These are phyloP conservation scores for Rhingia campestris DNA, from an alignment of 2,888 invertebrate species.

Conservation along the genomic window DNA sequence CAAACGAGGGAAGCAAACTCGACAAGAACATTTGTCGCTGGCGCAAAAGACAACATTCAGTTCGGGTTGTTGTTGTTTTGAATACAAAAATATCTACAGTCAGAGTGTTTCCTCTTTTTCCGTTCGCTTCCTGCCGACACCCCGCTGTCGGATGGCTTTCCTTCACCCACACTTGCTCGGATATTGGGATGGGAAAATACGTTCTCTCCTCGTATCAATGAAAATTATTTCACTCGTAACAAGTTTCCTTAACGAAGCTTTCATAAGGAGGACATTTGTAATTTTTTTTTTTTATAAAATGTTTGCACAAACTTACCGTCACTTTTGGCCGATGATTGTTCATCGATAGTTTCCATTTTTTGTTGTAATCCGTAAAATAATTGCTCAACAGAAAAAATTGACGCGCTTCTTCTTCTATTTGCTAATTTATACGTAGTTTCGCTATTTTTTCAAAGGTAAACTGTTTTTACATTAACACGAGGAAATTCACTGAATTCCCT, in stretches of 20 bases:
- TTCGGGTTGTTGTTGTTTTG: background rate
- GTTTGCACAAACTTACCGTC: slow-evolving; percentile 56
- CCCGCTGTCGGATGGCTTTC: slow-evolving; percentile 2
- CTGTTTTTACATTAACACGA: slow-evolving; percentile 42
- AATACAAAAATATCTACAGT: slow-evolving; percentile 60
- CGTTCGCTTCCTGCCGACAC: slow-evolving; percentile 21
- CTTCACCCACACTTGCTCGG: slow-evolving; percentile 34
- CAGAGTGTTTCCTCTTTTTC: slow-evolving; percentile 14
- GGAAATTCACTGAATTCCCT: slow-evolving; percentile 54
- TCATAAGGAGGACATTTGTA: background rate
- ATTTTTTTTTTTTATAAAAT: background rate
- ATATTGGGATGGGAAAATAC: slow-evolving; percentile 1
- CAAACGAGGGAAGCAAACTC: slow-evolving; percentile 19
- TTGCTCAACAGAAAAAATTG: background rate
- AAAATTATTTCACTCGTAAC: slow-evolving; percentile 13
- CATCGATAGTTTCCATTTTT: slow-evolving; percentile 68
- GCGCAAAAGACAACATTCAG: slow-evolving; percentile 28
- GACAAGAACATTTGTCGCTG: slow-evolving; percentile 62
- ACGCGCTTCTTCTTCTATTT: background rate
- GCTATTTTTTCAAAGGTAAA: slow-evolving; percentile 26
- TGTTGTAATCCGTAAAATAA: slow-evolving; percentile 30
- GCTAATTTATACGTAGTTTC: background rate
- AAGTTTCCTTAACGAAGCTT: background rate
- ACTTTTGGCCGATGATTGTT: slow-evolving; percentile 66
- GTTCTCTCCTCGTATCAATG: slow-evolving; percentile 26